phyloP scores from a whole-genome alignment of 2,113 vertebrate species.

The Vulpes vulpes region DNA sequence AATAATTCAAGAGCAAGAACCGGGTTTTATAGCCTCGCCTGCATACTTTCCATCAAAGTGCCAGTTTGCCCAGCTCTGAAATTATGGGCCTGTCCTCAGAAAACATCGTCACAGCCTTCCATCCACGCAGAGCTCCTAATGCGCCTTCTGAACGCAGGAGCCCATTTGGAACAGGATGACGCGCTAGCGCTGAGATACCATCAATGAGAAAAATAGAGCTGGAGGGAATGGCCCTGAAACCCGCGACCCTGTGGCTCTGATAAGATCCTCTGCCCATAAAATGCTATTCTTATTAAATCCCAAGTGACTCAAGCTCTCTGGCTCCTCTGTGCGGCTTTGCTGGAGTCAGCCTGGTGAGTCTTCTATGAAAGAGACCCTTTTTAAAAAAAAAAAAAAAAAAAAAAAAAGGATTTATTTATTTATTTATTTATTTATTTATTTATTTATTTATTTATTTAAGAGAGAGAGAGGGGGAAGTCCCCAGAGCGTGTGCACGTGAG shows the following conservation, averaged over 20 bases:
- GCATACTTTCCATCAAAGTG: background rate
- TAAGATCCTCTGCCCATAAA: background rate
- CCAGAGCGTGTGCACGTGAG: background rate
- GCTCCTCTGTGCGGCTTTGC: accelerated
- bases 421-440: background rate
- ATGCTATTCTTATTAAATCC: background rate
- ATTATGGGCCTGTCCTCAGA: background rate
- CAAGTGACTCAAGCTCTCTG: background rate
- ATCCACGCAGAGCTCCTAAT: accelerated
- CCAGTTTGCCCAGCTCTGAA: slow-evolving; percentile 14
- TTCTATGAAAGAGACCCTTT: background rate
- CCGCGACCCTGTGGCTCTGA: background rate
- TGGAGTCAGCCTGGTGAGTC: background rate
- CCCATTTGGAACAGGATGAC: background rate
- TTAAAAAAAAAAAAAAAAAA: too few relatives aligned
- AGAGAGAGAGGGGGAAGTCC: too few relatives aligned
- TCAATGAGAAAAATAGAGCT: background rate
- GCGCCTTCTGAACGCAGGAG: background rate
- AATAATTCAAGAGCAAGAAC: background rate
- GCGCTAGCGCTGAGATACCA: background rate
- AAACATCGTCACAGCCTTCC: background rate
- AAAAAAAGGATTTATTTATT: background rate
- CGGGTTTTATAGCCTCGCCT: background rate
- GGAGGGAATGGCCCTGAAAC: background rate
- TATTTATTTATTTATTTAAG: background rate